Base-by-base conservation (phyloP, 2,888 invertebrate genomes). In the Troilus luridus region DNA sequence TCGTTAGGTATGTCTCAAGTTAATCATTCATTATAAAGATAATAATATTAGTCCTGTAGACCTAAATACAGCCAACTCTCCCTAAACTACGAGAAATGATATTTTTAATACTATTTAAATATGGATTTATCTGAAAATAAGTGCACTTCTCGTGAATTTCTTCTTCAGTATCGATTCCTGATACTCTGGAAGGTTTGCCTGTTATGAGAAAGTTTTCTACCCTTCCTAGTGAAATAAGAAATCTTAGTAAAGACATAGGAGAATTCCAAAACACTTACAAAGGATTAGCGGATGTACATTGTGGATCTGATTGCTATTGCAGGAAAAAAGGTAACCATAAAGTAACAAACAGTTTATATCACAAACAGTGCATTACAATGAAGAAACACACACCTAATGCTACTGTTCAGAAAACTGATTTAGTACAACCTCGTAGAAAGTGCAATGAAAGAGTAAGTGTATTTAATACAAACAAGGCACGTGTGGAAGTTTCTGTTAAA, bases 221-320 rank as follows among this genome's bases (percentile, higher is more conserved):
- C 14, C 64, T 90, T 58, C n/a, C 90, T 24, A 58, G 56, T 54
- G 67, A 90, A n/a, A 56, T 90, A 21, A 90, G 14, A 56, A 54
- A 59, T 24, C 59, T 90, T 14, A 77, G 77, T 54, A 90, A 77
- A 24, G 90, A 90, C 24, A 67, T 90, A 72, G 8, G 0, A 56
- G 77, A 72, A 24, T 90, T 90, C n/a, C 67, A 90, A 59, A 56
- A 67, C n/a, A 90, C n/a, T 10, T 90, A 58, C 58, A 41, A 77
- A 14, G 59, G 0, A 1, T 72, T 72, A 17, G 56, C 77, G 17
- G 58, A 77, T 72, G 72, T 77, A 17, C 56, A 56, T 90, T 90
- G 90, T 62, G 85, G 90, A 11, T 90, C 90, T 85, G 90, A 90
- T 60, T 90, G 90, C 41, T 90, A 90, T 85, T 90, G 90, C 17